Evolutionary conservation across 2,888 invertebrate genomes (phyloP), one percentile per base, ranked within the genome.

Genomic region (Bellardia pandia): DNA sequence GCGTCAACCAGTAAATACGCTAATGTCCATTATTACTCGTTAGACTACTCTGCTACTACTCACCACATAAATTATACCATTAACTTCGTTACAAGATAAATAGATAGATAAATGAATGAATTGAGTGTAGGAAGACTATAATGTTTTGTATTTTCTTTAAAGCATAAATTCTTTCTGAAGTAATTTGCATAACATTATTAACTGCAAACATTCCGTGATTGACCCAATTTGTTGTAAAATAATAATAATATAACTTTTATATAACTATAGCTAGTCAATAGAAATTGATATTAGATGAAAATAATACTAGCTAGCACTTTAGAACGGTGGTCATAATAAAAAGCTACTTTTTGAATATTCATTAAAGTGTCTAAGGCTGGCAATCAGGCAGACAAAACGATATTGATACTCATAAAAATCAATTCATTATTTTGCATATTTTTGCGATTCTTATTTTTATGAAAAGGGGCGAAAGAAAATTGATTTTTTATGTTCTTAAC

Each of bases 101-200:
- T 33, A 56, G 40, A 56, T n/a, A 8, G 16, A 56, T 11, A 40
- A 23, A 56, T 58, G 14, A 69, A 69, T 60, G 56, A 40, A 23
- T 42, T 58, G 14, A 69, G 48, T 60, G 56, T 40, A 48, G 60
- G 48, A 30, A 68, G 5, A 37, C 69, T 42, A 78, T 8, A 53
- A 62, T 42, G 56, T 37, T 33, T 56, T 69, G 11, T 56, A 6
- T 48, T 53, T 71, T 33, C 6, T 48, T 48, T 37, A 33, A 33
- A 48, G 37, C 16, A 79, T n/a, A 79, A 71, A 79, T 48, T 79
- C 75, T 84, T 84, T 68, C 60, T 53, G 74, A 74, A 77, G 76
- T 69, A 84, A 87, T 87, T 87, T 87, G 80, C 79, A 82, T 88
- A 85, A 88, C 76, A 79, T 68, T 76, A 82, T 85, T 82, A 82